These are phyloP conservation scores for Sogatella furcifera DNA, from an alignment of 1,140 invertebrate genomes.

Conservation along the genomic window DNA sequence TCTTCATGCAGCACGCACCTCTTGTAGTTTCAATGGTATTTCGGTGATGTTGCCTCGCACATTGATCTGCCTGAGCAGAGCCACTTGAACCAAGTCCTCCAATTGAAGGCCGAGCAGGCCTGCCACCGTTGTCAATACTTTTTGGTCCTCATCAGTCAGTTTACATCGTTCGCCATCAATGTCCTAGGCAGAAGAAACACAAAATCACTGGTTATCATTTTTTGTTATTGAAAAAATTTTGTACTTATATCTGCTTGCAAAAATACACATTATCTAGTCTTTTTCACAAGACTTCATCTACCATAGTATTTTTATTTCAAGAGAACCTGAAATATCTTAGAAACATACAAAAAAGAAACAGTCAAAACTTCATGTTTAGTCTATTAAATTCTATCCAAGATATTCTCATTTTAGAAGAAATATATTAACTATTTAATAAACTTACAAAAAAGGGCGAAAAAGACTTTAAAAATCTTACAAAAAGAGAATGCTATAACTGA, in stretches of 20 bases:
- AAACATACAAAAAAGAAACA: no score
- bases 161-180: conserved; percentile 82
- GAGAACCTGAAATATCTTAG: no score
- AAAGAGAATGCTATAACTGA: no score
- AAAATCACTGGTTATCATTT: background rate
- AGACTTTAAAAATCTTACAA: no score
- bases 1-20: conserved; percentile 46
- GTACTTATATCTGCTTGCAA: background rate
- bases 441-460: no score
- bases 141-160: conserved; percentile 57
- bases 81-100: conserved; percentile 64
- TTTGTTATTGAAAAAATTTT: background rate
- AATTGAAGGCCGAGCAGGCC: conserved; percentile 65
- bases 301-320: no score
- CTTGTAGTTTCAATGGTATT: conserved; percentile 82
- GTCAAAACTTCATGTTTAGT: no score
- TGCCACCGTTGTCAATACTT: conserved; percentile 66
- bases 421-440: no score
- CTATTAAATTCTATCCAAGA: no score
- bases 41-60: conserved; percentile 91
- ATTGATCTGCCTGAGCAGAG: conserved; percentile 84
- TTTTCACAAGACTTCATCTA: background rate
- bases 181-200: conserved; percentile 41
- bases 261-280: background rate
- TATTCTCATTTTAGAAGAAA: no score